Conservation (phyloP, 2,113 vertebrate species). For the Notarius lentiginosus region DNA sequence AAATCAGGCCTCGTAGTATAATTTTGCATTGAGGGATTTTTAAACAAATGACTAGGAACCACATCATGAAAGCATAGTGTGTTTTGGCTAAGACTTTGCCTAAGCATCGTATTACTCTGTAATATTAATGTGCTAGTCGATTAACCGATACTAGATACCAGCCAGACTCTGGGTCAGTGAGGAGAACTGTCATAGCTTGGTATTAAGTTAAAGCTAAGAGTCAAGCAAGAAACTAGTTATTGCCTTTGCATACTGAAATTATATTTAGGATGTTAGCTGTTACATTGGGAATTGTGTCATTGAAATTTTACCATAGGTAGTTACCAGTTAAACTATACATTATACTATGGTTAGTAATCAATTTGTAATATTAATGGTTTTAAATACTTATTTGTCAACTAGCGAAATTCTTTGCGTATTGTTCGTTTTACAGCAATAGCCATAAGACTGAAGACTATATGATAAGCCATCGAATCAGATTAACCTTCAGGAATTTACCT, state of each 20-base stretch:
- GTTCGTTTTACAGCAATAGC: background rate
- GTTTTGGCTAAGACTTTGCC: slow-evolving; percentile 51
- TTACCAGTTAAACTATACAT: background rate
- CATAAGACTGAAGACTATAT: slow-evolving; percentile 26
- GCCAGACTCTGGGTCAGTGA: slow-evolving; percentile 61
- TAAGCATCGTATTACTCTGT: slow-evolving; percentile 67
- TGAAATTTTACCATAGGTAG: background rate
- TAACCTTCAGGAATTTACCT: slow-evolving; percentile 29
- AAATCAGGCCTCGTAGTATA: slow-evolving; percentile 2
- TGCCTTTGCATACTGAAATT: background rate
- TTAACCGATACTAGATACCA: slow-evolving; percentile 68
- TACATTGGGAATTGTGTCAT: background rate
- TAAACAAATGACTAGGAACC: slow-evolving; percentile 10
- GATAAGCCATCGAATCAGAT: slow-evolving; percentile 35
- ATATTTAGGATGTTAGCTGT: background rate
- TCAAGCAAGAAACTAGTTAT: slow-evolving; percentile 1
- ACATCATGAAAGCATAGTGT: background rate
- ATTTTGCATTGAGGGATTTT: background rate
- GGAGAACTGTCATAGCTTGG: slow-evolving; percentile 24
- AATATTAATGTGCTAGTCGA: slow-evolving; percentile 69
- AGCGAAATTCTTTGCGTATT: background rate
- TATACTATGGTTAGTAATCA: background rate
- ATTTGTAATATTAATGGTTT: slow-evolving; percentile 1
- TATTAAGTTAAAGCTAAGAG: background rate
- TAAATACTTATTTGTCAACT: slow-evolving; percentile 6